These are phyloP conservation scores for Pseudoips prasinana DNA, from an alignment of 2,888 invertebrate genomes.

Conservation along the genomic window DNA sequence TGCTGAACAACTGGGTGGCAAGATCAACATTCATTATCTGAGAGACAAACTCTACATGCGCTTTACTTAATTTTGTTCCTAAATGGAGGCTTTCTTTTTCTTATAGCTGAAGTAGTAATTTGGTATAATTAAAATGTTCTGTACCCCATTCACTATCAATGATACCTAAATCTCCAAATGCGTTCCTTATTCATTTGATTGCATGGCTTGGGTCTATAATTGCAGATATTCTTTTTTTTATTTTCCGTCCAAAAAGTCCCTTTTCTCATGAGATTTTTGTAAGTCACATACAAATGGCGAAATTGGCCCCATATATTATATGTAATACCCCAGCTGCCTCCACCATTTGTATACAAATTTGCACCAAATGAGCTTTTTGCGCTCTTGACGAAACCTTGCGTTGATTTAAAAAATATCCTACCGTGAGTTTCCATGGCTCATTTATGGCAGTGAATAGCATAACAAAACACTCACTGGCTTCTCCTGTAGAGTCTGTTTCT, in stretches of 20 bases:
- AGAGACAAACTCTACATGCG: neutral
- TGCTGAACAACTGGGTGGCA: conserved; percentile 6
- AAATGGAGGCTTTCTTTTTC: conserved; percentile 2
- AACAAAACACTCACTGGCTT: neutral
- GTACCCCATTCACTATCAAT: neutral
- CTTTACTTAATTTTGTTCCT: conserved; percentile 1
- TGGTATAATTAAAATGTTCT: neutral
- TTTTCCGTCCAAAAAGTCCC: no score
- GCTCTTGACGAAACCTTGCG: neutral
- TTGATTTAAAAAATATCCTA: conserved; percentile 3
- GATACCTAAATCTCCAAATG: neutral
- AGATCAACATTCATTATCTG: conserved; percentile 5
- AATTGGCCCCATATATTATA: neutral
- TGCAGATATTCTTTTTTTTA: no score
- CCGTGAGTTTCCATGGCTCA: conserved; percentile 1
- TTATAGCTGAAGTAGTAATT: conserved; percentile 1
- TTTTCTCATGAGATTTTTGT: neutral
- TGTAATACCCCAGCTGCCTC: neutral
- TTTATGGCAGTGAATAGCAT: conserved; percentile 1
- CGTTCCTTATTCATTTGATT: conserved; percentile 3
- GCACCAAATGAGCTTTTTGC: neutral
- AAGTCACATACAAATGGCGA: conserved; percentile 1
- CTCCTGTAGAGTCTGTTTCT: neutral
- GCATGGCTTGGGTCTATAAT: conserved; percentile 4
- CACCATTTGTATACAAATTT: neutral